Percentiles rank a stretch among this genome's conserved stretches.
Conservation (phyloP, 1,140 invertebrate genomes). For the Berghia stephanieae region DNA sequence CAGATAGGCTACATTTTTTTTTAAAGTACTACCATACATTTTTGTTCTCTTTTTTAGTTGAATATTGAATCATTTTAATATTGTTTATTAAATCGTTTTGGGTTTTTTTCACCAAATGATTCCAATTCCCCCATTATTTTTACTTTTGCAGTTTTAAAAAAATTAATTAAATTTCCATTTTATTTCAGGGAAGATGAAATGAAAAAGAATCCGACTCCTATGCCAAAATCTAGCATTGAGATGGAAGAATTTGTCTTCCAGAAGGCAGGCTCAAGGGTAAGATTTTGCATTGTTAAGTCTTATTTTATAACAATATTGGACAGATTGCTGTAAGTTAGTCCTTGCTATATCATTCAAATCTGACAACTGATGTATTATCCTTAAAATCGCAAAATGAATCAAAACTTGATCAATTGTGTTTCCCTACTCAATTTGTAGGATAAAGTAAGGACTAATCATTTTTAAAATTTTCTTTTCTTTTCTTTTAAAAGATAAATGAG, state of each 20-base stretch:
- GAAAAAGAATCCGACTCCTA: constrained; percentile 80
- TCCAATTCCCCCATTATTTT: no score
- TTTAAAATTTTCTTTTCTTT: no score
- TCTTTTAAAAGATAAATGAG: background rate
- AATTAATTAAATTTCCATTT: no score
- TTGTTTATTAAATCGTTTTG: background rate
- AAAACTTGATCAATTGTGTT: no score
- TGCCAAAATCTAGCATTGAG: constrained; percentile 83
- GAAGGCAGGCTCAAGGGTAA: constrained; percentile 83
- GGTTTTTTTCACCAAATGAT: background rate
- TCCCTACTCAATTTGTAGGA: no score
- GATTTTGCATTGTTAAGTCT: constrained; percentile 9
- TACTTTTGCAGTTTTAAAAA: no score
- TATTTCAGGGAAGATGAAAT: constrained; percentile 85
- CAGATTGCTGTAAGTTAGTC: no score
- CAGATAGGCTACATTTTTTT: background rate
- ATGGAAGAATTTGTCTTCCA: constrained; percentile 94
- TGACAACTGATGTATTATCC: no score
- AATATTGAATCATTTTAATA: background rate
- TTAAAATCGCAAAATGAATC: no score
- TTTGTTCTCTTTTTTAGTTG: background rate
- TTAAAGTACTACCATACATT: background rate
- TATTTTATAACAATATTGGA: no score
- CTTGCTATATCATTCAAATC: no score
- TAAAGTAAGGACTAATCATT: background rate